Evolutionary conservation across 2,888 invertebrate genomes (phyloP), one percentile per base, ranked within the genome.

Genomic region (Erebia palarica): DNA sequence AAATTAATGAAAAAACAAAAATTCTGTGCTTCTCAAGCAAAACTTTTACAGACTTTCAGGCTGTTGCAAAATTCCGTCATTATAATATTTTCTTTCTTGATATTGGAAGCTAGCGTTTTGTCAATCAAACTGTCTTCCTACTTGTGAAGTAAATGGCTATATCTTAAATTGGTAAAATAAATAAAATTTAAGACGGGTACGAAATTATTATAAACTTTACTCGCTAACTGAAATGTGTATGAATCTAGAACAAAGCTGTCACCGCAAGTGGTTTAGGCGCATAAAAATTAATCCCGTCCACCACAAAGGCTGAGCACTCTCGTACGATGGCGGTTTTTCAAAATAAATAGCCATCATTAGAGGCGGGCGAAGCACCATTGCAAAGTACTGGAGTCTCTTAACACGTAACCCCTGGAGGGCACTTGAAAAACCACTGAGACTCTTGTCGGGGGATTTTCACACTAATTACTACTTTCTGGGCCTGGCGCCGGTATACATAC

Each of bases 301-400:
- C 47, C 18, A 53, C 63, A 73, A 73, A 70, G 64, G 65, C 51
- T 49, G 36, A 67, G 59, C 13, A 53, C 69, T 72, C 59, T 66
- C 58, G 51, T 60, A 42, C 53, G 60, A 72, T 65, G 65, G 51
- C 53, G 64, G 70, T 55, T 79, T 81, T 81, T 81, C 81, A 83
- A 70, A 75, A 81, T 82, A 86, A 87, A 85, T 84, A 83, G 85
- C 81, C 78, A 81, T 86, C 88, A 82, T 89, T 88, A 88, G 82
- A 76, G 76, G 72, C 77, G 76, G 79, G 65, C 44, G 21, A 44
- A 83, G 84, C 75, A 78, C 79, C 78, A 82, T 86, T 84, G 66
- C 65, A 57, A 14, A 21, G 61, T 63, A 51, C 65, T 65, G 70
- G 63, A 60, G 65, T 71, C 66, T 69, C 68, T 64, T 78, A 80